Base-by-base conservation (phyloP, 1,140 invertebrate species). In the Drosophila ambigua region DNA sequence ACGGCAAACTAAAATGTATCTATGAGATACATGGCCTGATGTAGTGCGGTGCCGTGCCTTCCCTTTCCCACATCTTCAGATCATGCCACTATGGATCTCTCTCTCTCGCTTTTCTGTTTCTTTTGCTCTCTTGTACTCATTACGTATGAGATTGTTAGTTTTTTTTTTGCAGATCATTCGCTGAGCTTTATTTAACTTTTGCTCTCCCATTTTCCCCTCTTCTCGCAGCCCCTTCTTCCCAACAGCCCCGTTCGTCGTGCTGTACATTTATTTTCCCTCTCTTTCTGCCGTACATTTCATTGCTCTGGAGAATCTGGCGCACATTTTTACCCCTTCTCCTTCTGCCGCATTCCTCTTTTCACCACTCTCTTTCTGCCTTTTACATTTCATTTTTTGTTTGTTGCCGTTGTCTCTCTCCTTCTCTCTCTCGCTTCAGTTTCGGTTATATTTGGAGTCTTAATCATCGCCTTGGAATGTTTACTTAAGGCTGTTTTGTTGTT, bases 381-480 rank as follows among this genome's bases (percentile, higher is more conserved):
- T 81, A 81, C 79, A 82, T 74, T 79, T 79, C 57, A 76, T 78
- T 84, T 77, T 85, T 79, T 78, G 75, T 78, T 78, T 77, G 77
- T 82, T 82, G 79, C 72, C 49, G 63, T 66, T 74, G 72, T 52
- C 53, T 15, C 35, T 13, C 35, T 4, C 8, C 2, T 8, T 39
- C 35, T 39, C 53, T 64, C 75, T 77, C 74, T 55, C 61, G 24
- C 66, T 57, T 87, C 44, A 82, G 85, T 90, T 39, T 90, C 83
- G 88, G 78, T 90, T 90, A 90, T 90, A 90, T 87, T 90, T 81
- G 88, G 88, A 90, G 79, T 84, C 88, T 90, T 90, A 90, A 90
- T 90, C 88, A 90, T 90, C 80, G 69, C 74, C 84, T 82, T 77
- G 88, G 88, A 90, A 90, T 90, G 88, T 90, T 88, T 90, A 84